Conservation (phyloP, 2,888 invertebrate species). For the Crioceris asparagi region DNA sequence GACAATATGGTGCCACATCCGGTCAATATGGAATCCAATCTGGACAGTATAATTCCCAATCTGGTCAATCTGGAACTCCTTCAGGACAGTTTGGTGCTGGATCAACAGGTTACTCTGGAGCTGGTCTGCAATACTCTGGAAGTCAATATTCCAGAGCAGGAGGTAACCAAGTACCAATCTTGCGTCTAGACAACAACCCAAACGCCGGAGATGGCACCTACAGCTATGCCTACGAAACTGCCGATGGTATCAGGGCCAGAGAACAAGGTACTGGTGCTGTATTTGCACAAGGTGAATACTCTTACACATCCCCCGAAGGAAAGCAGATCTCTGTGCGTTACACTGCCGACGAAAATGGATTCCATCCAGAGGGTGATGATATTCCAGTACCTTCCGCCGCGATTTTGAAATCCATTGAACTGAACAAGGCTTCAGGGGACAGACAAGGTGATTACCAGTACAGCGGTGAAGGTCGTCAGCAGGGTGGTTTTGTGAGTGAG, state of each 20-base stretch:
- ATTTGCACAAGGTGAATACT: slow-evolving; percentile 18
- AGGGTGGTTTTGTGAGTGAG: background rate
- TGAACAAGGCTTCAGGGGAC: slow-evolving; percentile 20
- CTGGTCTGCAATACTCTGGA: slow-evolving; percentile 3
- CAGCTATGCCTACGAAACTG: slow-evolving; percentile 23
- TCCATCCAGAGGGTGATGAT: slow-evolving; percentile 44
- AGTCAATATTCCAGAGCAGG: slow-evolving; percentile 1
- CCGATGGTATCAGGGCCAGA: slow-evolving; percentile 22
- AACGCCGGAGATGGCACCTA: slow-evolving; percentile 22
- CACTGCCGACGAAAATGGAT: slow-evolving; percentile 48
- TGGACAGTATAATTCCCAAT: background rate
- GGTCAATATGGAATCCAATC: background rate
- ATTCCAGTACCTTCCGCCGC: slow-evolving; percentile 48
- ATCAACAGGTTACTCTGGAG: too few relatives aligned
- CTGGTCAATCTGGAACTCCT: background rate
- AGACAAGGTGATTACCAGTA: slow-evolving; percentile 20
- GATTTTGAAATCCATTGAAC: slow-evolving; percentile 36
- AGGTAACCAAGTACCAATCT: background rate
- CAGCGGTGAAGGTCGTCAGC: slow-evolving; percentile 13
- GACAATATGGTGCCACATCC: background rate
- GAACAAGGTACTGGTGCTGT: slow-evolving; percentile 20
- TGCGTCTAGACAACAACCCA: slow-evolving; percentile 17
- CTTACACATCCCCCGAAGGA: slow-evolving; percentile 29
- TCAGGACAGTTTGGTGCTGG: background rate
- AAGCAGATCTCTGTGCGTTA: slow-evolving; percentile 29